Percentiles rank a stretch among this genome's conserved stretches.
phyloP scores from a whole-genome alignment of 2,797 vertebrate genomes.

The Borostomias antarcticus region DNA sequence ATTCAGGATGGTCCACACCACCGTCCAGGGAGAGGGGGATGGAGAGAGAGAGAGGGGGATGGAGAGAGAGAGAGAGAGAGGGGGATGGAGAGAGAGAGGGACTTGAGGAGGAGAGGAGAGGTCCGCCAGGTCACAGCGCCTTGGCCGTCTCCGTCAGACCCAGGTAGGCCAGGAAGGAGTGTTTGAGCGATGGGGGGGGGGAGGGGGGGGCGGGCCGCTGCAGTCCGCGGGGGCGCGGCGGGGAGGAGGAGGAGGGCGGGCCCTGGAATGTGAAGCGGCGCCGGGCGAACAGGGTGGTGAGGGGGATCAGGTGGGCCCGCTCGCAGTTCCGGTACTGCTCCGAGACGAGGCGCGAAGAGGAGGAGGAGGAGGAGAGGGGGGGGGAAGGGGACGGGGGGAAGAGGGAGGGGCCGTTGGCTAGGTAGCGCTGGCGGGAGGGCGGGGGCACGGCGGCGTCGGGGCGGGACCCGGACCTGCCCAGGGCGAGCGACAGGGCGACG shows the following conservation, averaged over 20 bases:
- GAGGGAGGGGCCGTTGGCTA: slow-evolving; percentile 78
- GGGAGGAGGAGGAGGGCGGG: slow-evolving; percentile 77
- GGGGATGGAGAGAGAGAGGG: slow-evolving; percentile 22
- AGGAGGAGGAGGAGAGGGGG: slow-evolving; percentile 77
- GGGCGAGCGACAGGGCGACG: slow-evolving; percentile 89
- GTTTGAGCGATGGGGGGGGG: slow-evolving; percentile 89
- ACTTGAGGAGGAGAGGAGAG: slow-evolving; percentile 18
- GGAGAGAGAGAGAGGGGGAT: slow-evolving; percentile 18
- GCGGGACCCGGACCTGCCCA: slow-evolving; percentile 68
- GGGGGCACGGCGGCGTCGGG: slow-evolving; percentile 37
- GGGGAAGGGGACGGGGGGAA: slow-evolving; percentile 79
- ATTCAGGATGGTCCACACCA: slow-evolving; percentile 59
- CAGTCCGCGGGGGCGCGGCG: slow-evolving; percentile 84
- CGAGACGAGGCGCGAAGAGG: slow-evolving; percentile 81
- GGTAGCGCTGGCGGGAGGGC: slow-evolving; percentile 68
- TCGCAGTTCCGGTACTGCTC: slow-evolving; percentile 94
- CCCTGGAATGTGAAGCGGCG: slow-evolving; percentile 89
- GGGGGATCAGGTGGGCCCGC: slow-evolving; percentile 94
- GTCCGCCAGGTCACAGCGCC: slow-evolving; percentile 83
- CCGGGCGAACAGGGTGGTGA: slow-evolving; percentile 93
- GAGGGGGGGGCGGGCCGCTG: slow-evolving; percentile 73
- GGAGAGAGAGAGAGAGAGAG: slow-evolving; percentile 28
- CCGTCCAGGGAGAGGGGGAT: slow-evolving; percentile 52
- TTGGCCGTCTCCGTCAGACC: slow-evolving; percentile 95
- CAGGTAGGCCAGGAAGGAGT: slow-evolving; percentile 98